Evolutionary conservation across 2,888 invertebrate genomes (phyloP).

Genomic region (Nephrotoma flavescens): DNA sequence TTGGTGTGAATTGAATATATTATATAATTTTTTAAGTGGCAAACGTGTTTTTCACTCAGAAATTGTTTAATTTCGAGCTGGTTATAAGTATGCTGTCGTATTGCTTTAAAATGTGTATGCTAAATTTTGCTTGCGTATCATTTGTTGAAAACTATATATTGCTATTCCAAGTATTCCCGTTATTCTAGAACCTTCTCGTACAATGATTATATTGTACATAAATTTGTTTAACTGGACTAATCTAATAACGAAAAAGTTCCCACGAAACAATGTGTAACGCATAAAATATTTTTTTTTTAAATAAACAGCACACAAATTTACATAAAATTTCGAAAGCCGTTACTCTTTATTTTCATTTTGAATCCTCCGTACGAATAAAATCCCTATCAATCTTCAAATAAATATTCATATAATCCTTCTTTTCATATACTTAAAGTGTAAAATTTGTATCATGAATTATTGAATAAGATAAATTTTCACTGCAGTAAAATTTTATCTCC

Average conservation of each 20-base stretch:
- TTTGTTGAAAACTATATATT: no score
- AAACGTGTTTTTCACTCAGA: background rate
- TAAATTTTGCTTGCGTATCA: background rate
- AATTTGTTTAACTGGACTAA: background rate
- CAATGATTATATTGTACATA: background rate
- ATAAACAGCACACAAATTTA: background rate
- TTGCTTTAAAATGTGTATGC: background rate
- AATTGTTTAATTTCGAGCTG: background rate
- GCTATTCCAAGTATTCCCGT: no score
- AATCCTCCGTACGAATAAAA: background rate
- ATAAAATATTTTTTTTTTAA: background rate
- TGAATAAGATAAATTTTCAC: background rate
- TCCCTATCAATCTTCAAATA: background rate
- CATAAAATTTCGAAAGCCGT: background rate
- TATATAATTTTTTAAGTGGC: background rate
- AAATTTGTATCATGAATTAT: background rate
- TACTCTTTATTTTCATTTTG: background rate
- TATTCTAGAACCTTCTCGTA: no score
- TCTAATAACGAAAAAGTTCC: background rate
- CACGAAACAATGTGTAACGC: background rate
- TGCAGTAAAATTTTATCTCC: background rate
- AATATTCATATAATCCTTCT: background rate
- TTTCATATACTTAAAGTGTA: background rate
- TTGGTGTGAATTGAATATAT: background rate
- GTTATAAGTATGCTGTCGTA: background rate